Conservation (phyloP, 2,113 vertebrate species). For the Catharus minimus region DNA sequence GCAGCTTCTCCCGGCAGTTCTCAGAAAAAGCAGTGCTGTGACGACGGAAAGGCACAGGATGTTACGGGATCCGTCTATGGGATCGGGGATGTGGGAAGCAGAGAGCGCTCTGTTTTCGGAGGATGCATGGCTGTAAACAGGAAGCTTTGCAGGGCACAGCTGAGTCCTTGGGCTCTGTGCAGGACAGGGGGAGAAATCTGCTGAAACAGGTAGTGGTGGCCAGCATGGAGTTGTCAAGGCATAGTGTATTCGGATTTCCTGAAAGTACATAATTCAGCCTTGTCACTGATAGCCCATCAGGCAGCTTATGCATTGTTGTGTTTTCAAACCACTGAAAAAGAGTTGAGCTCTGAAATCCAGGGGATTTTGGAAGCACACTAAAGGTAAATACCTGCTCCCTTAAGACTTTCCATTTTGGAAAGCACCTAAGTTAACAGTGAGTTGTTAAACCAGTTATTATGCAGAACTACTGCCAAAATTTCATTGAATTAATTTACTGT, state of each 20-base stretch:
- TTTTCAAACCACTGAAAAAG: not conserved
- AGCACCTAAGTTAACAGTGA: not conserved
- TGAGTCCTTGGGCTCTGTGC: not conserved
- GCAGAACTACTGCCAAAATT: not conserved
- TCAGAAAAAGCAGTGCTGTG: constrained; percentile 46
- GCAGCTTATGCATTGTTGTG: not conserved
- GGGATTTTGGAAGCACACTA: not conserved
- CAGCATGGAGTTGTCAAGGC: not conserved
- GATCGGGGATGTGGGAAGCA: constrained; percentile 75
- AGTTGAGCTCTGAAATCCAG: not conserved
- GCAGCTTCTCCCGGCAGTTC: constrained; percentile 61
- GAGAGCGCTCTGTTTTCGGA: constrained; percentile 16
- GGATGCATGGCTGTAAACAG: constrained; percentile 77
- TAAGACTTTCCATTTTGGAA: not conserved
- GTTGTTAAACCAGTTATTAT: not conserved
- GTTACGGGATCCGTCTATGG: constrained; percentile 43
- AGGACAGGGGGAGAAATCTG: not conserved
- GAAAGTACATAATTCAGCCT: not conserved
- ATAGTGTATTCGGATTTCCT: not conserved
- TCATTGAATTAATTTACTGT: constrained; percentile 7
- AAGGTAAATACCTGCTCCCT: not conserved
- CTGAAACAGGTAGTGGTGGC: not conserved
- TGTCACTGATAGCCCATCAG: not conserved
- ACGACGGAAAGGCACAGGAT: constrained; percentile 77
- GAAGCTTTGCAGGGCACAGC: constrained; percentile 65